Percentiles rank a stretch among this genome's conserved stretches.
phyloP scores from a whole-genome alignment of 2,888 invertebrate genomes.

The Callinectes sapidus region DNA sequence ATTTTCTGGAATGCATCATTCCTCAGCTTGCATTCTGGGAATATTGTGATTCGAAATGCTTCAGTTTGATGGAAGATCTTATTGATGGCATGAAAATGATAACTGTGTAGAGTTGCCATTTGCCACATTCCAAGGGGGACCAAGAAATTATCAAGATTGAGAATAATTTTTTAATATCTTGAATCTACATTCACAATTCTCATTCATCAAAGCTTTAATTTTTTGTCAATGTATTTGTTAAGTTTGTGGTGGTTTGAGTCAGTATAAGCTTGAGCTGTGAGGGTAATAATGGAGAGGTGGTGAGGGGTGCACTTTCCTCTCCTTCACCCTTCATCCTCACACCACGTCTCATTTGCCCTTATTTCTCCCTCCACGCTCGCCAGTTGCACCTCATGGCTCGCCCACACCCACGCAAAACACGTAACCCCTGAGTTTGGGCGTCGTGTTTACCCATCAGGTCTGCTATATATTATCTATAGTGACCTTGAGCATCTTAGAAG shows the following conservation, averaged over 20 bases:
- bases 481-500: slow-evolving; percentile 46
- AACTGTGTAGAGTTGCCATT: not conserved
- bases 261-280: not conserved
- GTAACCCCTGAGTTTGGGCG: slow-evolving; percentile 58
- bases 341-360: slow-evolving; percentile 44
- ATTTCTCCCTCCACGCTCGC: slow-evolving; percentile 58
- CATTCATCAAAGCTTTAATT: not conserved
- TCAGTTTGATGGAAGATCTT: not conserved
- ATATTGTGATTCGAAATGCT: not conserved
- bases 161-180: not conserved
- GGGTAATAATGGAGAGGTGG: not conserved
- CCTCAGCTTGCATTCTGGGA: not conserved
- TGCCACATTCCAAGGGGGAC: not conserved
- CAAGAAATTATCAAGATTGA: not conserved
- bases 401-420: slow-evolving; percentile 61
- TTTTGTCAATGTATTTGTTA: not conserved
- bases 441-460: slow-evolving; percentile 37
- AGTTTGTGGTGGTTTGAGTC: not conserved
- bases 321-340: slow-evolving; percentile 21
- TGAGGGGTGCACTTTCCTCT: not conserved
- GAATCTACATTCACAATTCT: slow-evolving; percentile 4
- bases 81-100: not conserved
- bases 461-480: slow-evolving; percentile 48
- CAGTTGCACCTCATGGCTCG: slow-evolving; percentile 63
- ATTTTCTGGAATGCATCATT: not conserved